Evolutionary conservation across 2,888 invertebrate species (phyloP), one percentile per base, ranked within the genome.

Genomic region (Heteropelma amictum): DNA sequence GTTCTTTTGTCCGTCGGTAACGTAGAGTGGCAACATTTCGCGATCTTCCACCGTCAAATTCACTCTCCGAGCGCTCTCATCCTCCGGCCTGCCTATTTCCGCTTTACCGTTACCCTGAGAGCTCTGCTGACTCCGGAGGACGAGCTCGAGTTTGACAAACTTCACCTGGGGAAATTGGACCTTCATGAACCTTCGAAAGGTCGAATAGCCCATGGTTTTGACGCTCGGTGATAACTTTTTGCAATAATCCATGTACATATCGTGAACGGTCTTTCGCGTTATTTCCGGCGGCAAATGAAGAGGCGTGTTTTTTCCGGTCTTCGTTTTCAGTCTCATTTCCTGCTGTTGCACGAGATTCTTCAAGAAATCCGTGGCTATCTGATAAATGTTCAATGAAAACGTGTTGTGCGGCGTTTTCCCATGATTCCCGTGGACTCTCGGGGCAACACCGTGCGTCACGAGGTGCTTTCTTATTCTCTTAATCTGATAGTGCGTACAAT

Each of bases 351-450:
- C 90, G 86, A 94, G 95, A 80, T 93, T 93, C 85, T 94, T 94
- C 68, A 95, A 88, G 89, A 95, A 95, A 83, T 94, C 93, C 2
- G 94, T 94, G 0, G 95, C 95, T 83, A 93, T 94, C 86, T 94
- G 93, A 86, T 95, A 95, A 77, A 94, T 94, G 83, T 95, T 94
- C 73, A 95, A 89, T 5, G 95, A 94, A 84, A 95, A 95, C 0
- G 95, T 94, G 85, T 95, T 95, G 86, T 95, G 94, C 0, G 95
- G 95, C 84, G 94, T 93, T 89, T 95, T 95, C 17, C 95, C 95
- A 69, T 94, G 93, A 85, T 95, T 95, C 2, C 95, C 95, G 86
- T 95, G 95, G 77, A 95, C 93, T 76, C 95, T 89, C 0, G 95
- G 95, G 0, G 94, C 93, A 0, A 95, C 95, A 7, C 95, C 95